These are phyloP conservation scores for Spea bombifrons DNA, from an alignment of 2,113 vertebrate species.

Conservation along the genomic window DNA sequence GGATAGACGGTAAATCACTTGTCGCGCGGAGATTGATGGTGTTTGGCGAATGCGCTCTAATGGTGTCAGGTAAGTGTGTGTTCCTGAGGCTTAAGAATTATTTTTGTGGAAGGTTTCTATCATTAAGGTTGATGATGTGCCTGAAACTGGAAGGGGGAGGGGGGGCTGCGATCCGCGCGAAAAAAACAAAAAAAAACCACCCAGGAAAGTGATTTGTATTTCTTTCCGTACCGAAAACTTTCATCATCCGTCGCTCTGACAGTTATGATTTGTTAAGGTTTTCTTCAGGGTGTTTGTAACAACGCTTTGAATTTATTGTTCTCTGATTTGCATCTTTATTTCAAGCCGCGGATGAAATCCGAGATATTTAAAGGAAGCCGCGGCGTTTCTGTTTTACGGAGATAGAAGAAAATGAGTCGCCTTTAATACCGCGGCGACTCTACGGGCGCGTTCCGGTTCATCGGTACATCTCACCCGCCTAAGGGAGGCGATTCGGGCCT, in stretches of 20 bases:
- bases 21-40: constrained; percentile 70
- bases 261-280: constrained; percentile 66
- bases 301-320: constrained; percentile 62
- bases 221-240: constrained; percentile 62
- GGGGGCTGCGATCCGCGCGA: background rate
- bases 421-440: too few relatives aligned
- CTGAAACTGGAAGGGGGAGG: constrained; percentile 59
- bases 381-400: constrained; percentile 49
- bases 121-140: constrained; percentile 70
- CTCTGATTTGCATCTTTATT: constrained; percentile 66
- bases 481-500: too few relatives aligned
- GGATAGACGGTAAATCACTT: constrained; percentile 69
- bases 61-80: constrained; percentile 70
- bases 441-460: too few relatives aligned
- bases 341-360: constrained; percentile 46
- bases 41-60: constrained; percentile 66
- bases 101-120: constrained; percentile 71
- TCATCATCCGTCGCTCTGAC: constrained; percentile 59
- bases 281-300: constrained; percentile 58
- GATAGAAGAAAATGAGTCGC: constrained; percentile 24
- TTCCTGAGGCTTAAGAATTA: constrained; percentile 71
- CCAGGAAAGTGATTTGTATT: constrained; percentile 61
- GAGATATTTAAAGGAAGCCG: constrained; percentile 46
- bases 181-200: constrained; percentile 18
- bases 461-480: too few relatives aligned